Evolutionary conservation across 92 coral and sea anemone genomes (phyloP).

Genomic region (Micromussa lordhowensis): DNA sequence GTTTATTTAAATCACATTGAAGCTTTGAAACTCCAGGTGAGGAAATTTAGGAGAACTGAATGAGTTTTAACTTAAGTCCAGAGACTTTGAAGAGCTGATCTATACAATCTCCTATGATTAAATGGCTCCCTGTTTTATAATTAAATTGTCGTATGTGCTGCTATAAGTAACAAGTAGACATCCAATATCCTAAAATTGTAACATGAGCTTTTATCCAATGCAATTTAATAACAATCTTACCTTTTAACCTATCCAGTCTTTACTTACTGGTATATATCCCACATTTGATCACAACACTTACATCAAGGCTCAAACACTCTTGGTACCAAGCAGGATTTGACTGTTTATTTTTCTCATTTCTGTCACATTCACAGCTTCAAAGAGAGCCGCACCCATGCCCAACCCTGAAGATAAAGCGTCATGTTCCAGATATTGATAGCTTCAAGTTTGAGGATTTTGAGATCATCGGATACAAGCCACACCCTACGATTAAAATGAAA

Average conservation of each 20-base stretch:
- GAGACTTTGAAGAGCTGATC: not conserved
- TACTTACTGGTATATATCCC: too few species aligned
- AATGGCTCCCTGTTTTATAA: too few species aligned
- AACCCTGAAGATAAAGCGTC: constrained; percentile 66
- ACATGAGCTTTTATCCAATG: not conserved
- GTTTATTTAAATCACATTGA: constrained; percentile 90
- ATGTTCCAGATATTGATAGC: constrained; percentile 82
- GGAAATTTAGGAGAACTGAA: not conserved
- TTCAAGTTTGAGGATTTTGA: constrained; percentile 90
- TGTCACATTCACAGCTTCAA: constrained; percentile 60
- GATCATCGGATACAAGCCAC: constrained; percentile 81
- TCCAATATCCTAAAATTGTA: not conserved
- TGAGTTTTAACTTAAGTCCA: not conserved
- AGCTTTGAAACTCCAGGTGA: constrained; percentile 88
- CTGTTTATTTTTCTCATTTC: not conserved
- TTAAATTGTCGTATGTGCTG: not conserved
- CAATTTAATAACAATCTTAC: not conserved
- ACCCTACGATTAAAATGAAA: constrained; percentile 94
- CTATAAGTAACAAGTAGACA: not conserved
- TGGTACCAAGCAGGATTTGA: not conserved
- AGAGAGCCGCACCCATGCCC: constrained; percentile 93
- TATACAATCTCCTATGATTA: too few species aligned
- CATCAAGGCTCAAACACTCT: too few species aligned
- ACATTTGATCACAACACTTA: too few species aligned
- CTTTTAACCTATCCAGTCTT: not conserved